Evolutionary conservation across 2,888 invertebrate genomes (phyloP), one percentile per base, ranked within the genome.

Genomic region (Neuroscelio doddi): DNA sequence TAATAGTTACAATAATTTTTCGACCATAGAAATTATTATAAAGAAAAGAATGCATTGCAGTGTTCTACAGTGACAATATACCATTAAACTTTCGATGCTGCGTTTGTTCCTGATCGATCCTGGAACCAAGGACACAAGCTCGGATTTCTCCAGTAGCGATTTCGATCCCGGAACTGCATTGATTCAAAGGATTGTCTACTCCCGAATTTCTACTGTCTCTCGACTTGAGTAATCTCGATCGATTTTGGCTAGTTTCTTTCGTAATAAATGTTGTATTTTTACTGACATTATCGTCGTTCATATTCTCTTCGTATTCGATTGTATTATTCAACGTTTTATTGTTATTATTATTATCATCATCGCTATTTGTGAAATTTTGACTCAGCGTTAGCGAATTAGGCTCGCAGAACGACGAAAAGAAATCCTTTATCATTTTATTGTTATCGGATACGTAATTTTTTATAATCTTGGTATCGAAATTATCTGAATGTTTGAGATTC

Each of bases 401-500:
- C 21, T 65, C 55, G 10, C 46, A 61, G 21, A 65, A 56, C 5
- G 61, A 49, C 9, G 63, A 57, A 39, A 64, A 61, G 14, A 67
- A 49, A 34, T 63, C 38, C 14, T 57, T 17, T n/a, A 67, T 44
- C 14, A 52, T 51, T 16, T 45, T 39, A 17, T 47, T 46, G 15
- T 12, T 49, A 4, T 44, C 12, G 1, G 49, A 17, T 1, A 49
- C 47, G 9, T 42, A 38, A 29, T 42, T 36, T 9, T 44, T 27
- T 10, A 44, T 7, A 8, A 26, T 27, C 2, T 44, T 26, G 5
- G 10, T 27, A 29, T 27, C 14, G n/a, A 44, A 27, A n/a, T 58
- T 46, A 21, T 57, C 50, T 4, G 53, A 52, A 7, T 62, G 51
- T 16, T 64, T 58, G 21, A 71, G 47, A 26, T 67, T 74, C 61